phyloP scores from a whole-genome alignment of 2,113 vertebrate species.

The Mormyrus lacerda region DNA sequence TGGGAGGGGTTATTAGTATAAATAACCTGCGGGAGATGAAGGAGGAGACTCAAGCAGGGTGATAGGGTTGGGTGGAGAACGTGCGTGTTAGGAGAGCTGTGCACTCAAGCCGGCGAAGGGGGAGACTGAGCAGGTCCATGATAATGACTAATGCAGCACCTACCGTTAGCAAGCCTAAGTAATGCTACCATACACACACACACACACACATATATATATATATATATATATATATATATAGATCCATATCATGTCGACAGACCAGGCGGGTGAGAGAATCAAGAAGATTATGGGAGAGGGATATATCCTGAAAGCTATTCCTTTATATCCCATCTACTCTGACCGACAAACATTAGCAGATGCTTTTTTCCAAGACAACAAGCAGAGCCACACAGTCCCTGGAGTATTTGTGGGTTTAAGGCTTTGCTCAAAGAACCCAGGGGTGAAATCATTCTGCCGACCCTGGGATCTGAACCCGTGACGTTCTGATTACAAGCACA shows the following conservation, averaged over 20 bases:
- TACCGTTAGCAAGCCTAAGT: background rate
- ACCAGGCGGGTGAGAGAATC: background rate
- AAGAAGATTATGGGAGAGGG: background rate
- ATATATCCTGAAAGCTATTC: background rate
- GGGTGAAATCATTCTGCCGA: background rate
- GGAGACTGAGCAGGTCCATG: background rate
- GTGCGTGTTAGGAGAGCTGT: background rate
- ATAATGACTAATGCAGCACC: background rate
- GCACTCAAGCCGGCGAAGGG: background rate
- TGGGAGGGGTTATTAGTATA: slow-evolving; percentile 8
- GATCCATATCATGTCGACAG: background rate
- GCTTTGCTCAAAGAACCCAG: background rate
- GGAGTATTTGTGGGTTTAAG: background rate
- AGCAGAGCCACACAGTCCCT: background rate
- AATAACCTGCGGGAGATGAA: background rate
- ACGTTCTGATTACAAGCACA: background rate
- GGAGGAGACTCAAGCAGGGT: background rate
- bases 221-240: background rate
- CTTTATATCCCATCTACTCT: background rate
- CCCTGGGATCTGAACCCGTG: background rate
- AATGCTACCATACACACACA: background rate
- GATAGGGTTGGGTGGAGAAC: background rate
- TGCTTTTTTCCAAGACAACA: background rate
- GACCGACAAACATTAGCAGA: background rate
- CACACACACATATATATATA: too few relatives aligned